Base-by-base conservation (phyloP, 2,888 invertebrate genomes). In the Platycnemis pennipes region DNA sequence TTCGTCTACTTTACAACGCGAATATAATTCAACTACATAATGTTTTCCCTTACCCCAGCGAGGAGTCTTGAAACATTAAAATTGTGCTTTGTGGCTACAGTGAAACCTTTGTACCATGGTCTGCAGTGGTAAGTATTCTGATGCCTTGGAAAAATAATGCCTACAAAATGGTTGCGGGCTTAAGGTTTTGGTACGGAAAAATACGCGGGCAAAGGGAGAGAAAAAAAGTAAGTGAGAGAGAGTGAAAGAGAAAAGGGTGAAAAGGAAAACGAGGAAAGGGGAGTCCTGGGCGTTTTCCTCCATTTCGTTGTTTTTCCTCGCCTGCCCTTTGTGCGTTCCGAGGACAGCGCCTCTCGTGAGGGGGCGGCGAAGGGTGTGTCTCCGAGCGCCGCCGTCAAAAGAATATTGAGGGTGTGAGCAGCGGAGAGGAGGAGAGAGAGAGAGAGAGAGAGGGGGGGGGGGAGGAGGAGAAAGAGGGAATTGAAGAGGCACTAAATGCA, bases 401-500 rank as follows among this genome's bases (percentile, higher is more conserved):
- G 63, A 63, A 63, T 63, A 63, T 37, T 69, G 42, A 53, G 77
- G 77, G 87, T 42, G 91, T 42, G 89, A 91, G 91, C 22, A 44
- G 44, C 22, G 8, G 53, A 86, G 16, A 44, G 86, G 26, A 26
- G 42, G 49, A 46, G 63, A 26, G 86, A 56, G 91, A 63, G n/a
- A n/a, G n/a, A n/a, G 45, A 87, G 49, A 49, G 77, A 88, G 88
- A 46, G 88, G 49, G 88, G 13, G 88, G 49, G 88, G 8, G 46
- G n/a, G 16, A 26, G 87, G n/a, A 46, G 44, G 42, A 46, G 45
- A n/a, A n/a, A n/a, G 16, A 77, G 45, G 87, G 56, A 63, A 63
- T 91, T 91, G 91, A 91, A 91, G 91, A 91, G 91, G 91, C 91
- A 91, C 91, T 91, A 91, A 91, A 91, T 91, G 91, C 91, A 19